phyloP scores from a whole-genome alignment of 2,888 invertebrate genomes.

The Andrena chrysosceles region DNA sequence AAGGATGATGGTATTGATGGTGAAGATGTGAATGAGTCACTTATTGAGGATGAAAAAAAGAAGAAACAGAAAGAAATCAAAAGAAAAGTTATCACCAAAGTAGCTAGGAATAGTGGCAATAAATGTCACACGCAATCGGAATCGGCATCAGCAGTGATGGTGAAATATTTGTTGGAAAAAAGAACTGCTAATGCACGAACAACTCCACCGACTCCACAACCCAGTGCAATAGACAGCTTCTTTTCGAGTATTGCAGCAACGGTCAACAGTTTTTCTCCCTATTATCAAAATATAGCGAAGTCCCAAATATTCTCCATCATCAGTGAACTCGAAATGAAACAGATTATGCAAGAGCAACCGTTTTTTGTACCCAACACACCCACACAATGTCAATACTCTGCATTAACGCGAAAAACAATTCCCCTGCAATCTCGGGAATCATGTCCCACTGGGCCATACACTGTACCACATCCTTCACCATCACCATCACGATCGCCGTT shows the following conservation, averaged over 20 bases:
- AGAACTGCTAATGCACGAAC: neutral
- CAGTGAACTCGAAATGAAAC: neutral
- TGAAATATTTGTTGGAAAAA: conserved; percentile 5
- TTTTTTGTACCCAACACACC: neutral
- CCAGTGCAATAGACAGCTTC: neutral
- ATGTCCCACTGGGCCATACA: no score
- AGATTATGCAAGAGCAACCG: neutral
- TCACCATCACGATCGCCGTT: neutral
- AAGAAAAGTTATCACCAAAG: neutral
- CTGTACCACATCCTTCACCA: neutral
- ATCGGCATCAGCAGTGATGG: neutral
- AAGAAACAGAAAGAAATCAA: neutral
- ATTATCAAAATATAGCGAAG: neutral
- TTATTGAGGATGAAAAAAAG: neutral
- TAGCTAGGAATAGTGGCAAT: neutral
- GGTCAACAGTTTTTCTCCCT: neutral
- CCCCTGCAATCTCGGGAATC: no score
- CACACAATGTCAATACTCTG: neutral
- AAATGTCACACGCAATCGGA: neutral
- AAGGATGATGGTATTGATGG: neutral
- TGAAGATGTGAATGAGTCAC: neutral
- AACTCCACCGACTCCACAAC: neutral
- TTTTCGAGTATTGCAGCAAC: neutral
- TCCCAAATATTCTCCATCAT: conserved; percentile 3
- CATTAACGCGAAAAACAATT: no score